phyloP scores from a whole-genome alignment of 2,888 invertebrate genomes.

The Hylaea fasciaria region DNA sequence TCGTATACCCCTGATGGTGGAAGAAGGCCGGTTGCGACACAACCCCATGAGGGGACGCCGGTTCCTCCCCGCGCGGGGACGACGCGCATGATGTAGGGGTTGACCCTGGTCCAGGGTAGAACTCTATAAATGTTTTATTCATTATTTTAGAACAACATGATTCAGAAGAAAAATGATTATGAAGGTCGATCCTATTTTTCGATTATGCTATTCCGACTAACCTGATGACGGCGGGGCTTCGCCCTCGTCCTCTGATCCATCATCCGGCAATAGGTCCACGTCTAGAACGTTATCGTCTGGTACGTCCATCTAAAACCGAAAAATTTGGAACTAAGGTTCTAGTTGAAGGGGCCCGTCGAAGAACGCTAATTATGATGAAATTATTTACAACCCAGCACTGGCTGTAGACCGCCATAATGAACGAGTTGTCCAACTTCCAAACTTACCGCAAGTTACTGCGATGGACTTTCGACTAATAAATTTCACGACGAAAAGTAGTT shows the following conservation, averaged over 20 bases:
- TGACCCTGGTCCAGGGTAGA: constrained; percentile 87
- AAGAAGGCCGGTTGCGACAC: constrained; percentile 73
- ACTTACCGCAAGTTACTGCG: constrained; percentile 80
- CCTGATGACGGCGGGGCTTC: constrained; percentile 86
- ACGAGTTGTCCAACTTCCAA: constrained; percentile 70
- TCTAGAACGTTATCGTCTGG: constrained; percentile 84
- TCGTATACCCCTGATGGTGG: constrained; percentile 74
- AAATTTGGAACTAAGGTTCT: constrained; percentile 15
- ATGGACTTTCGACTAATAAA: constrained; percentile 69
- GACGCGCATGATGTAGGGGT: constrained; percentile 87
- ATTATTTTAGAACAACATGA: not conserved
- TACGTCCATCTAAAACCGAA: constrained; percentile 77
- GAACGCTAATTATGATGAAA: constrained; percentile 50
- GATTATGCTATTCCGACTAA: constrained; percentile 63
- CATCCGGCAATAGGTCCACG: constrained; percentile 90
- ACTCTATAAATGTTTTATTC: constrained; percentile 51
- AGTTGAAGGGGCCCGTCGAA: constrained; percentile 2
- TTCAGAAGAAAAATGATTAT: not conserved
- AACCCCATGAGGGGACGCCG: constrained; percentile 85
- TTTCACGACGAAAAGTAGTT: constrained; percentile 63
- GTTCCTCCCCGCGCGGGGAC: constrained; percentile 86
- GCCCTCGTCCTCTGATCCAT: constrained; percentile 90
- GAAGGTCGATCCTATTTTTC: too few relatives aligned
- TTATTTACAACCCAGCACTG: constrained; percentile 57
- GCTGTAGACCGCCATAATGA: constrained; percentile 83